Evolutionary conservation across 1,140 invertebrate species (phyloP), one percentile per base, ranked within the genome.

Genomic region (Coelopa frigida): DNA sequence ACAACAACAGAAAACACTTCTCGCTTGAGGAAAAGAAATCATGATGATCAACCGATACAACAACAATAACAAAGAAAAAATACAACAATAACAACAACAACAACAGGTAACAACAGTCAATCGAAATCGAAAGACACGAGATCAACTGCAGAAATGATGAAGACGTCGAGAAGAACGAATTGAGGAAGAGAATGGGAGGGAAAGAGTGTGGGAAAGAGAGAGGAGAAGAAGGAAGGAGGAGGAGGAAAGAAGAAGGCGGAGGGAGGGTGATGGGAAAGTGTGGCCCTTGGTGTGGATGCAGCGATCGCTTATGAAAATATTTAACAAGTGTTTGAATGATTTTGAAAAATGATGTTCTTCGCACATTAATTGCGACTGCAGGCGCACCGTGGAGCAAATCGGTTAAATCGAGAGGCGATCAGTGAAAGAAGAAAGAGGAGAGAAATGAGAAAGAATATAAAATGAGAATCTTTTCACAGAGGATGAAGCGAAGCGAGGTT

Each of bases 301-400:
- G 24, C 46, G 42, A 48, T 48, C 39, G 46, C 38, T 48, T 41
- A 48, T 44, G 35, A 38, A 49, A 49, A 49, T 29, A 49, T 38
- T 49, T 43, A 39, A 49, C 47, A 49, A 49, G 47, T 49, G 41
- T 49, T 49, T 49, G 47, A 39, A 49, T 49, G 47, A 49, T 44
- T 49, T 49, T 49, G 47, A 49, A 44, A 49, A 49, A 49, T 49
- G 42, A 49, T 44, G 41, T n/a, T n/a, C n/a, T n/a, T n/a, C n/a
- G n/a, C n/a, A n/a, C n/a, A n/a, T n/a, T n/a, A n/a, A n/a, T n/a
- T n/a, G n/a, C n/a, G n/a, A n/a, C n/a, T n/a, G n/a, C n/a, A n/a
- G n/a, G n/a, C n/a, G n/a, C n/a, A n/a, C n/a, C n/a, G n/a, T n/a
- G n/a, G n/a, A n/a, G n/a, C n/a, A n/a, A n/a, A n/a, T n/a, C n/a